Evolutionary conservation across 2,113 vertebrate species (phyloP).

Genomic region (Syrrhaptes paradoxus): DNA sequence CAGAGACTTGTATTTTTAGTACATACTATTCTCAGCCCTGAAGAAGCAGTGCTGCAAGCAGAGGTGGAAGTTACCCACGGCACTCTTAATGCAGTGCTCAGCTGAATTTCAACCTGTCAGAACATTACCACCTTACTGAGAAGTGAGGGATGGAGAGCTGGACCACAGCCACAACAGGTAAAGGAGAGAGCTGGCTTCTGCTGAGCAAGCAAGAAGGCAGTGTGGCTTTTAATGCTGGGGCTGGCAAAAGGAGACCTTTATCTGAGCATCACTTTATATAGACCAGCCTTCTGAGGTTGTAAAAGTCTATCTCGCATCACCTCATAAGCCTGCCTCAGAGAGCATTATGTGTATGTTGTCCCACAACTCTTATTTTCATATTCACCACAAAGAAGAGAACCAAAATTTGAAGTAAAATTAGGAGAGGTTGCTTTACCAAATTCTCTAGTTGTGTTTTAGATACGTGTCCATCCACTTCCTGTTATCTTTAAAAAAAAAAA

Average conservation of each 20-base stretch:
- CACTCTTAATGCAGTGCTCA: neutral
- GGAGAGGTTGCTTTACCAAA: neutral
- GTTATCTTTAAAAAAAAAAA: neutral
- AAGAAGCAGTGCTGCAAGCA: neutral
- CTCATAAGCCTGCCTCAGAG: neutral
- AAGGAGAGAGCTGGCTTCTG: neutral
- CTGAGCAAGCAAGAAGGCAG: neutral
- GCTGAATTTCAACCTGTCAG: neutral
- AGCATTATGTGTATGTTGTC: neutral
- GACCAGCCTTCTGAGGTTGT: neutral
- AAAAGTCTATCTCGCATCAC: neutral
- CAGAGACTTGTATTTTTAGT: neutral
- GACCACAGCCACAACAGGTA: neutral
- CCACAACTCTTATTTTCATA: neutral
- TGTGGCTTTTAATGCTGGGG: neutral
- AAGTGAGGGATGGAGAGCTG: neutral
- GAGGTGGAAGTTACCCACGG: neutral
- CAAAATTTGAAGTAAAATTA: neutral
- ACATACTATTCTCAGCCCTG: neutral
- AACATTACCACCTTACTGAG: neutral
- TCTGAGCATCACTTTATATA: neutral
- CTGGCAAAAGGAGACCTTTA: neutral
- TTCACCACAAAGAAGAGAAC: neutral
- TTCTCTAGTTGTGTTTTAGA: neutral
- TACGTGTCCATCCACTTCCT: neutral